Base-by-base conservation (phyloP, 2,888 invertebrate species). In the Hirudinaria manillensis region DNA sequence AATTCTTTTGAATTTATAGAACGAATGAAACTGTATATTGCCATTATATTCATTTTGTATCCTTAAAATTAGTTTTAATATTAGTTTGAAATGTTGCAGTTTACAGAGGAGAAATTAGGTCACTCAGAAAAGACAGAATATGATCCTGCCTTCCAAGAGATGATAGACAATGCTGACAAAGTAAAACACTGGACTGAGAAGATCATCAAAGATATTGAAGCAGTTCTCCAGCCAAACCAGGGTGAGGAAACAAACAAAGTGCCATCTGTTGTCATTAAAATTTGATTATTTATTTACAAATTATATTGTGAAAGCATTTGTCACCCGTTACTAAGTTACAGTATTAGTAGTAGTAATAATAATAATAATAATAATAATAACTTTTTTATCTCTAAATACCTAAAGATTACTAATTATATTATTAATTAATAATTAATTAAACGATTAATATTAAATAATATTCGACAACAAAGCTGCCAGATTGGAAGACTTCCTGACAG, bases 91-190 rank as follows among this genome's bases (percentile, higher is more conserved):
- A 16, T 27, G 29, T 61, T 61, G 24, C 61, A 94, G 94, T 88
- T 92, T 80, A 94, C 94, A 2, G 94, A 94, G 86, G 94, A 95
- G 86, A 93, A 92, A 82, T 87, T 95, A 76, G 93, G 94, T 61
- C 77, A 78, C 3, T 91, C 93, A 0, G 94, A 94, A 84, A 92
- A 92, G 86, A 95, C 94, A 13, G 93, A 93, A 85, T 88, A 93
- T 56, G 94, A 95, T 88, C 90, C 91, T 38, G 92, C 93, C 84
- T 93, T 93, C 86, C 94, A 94, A 85, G 90, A 91, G 83, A 87
- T 94, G 70, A 89, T 92, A 76, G 90, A 91, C 81, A 88, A 93
- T 77, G 91, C 93, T n/a, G 94, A 94, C 83, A 89, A 90, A 61
- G 93, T 93, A 0, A 92, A 91, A 86, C 87, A 88, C 81, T 93